Base-by-base conservation (phyloP, 2,888 invertebrate species). In the Enchytraeus crypticus region DNA sequence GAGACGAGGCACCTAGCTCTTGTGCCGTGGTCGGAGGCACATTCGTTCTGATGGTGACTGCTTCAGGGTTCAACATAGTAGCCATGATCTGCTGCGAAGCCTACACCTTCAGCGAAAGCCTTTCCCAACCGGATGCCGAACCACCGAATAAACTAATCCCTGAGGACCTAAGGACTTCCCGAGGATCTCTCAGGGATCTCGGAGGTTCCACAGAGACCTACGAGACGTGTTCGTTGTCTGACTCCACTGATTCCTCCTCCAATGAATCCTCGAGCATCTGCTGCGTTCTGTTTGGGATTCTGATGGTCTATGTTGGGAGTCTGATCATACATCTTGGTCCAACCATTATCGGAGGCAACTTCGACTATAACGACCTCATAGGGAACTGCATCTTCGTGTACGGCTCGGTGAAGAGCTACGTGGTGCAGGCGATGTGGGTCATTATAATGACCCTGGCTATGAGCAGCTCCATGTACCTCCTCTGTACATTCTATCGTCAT, bases 291-390 rank as follows among this genome's bases (percentile, higher is more conserved):
- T 92, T 92, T 80, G 91, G 91, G 66, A 86, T 90, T 57, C 89
- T 89, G 80, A 91, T 91, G 87, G 90, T 91, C 75, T 92, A 91
- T 91, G 91, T 92, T 81, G 89, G 90, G 58, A 88, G 88, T 64
- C 87, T 91, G 76, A 89, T 90, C 57, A 88, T 91, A 78, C 90
- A 92, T 81, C 84, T 92, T 71, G 91, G 91, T 30, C 76, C 78
- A 27, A 76, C 77, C 3, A 76, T 79, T 59, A 72, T 79, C 53
- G 78, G 78, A 5, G 73, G 74, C 3, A 75, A 74, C 55, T 73
- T 76, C 43, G 88, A 88, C 73, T 86, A 87, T 4, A 77, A 73
- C 65, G 56, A 59, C n/a, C 58, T 57, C 27, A 53, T 64, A 29
- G 66, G 63, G 1, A 64, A 88, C 59, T 92, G 92, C 74, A 89